Evolutionary conservation across 2,888 invertebrate genomes (phyloP).

Genomic region (Marronus borbonicus): DNA sequence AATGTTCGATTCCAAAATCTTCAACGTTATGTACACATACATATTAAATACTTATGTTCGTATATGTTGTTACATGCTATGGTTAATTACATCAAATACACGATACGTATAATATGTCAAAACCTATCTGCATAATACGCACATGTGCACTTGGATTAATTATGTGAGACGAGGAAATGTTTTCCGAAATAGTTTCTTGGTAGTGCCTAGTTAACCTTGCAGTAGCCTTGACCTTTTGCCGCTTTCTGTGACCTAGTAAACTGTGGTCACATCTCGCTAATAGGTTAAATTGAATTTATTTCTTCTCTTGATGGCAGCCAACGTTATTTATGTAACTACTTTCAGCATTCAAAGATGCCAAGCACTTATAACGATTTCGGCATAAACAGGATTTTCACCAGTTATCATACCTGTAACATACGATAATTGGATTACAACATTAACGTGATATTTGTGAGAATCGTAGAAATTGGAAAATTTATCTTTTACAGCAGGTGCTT

Average conservation of each 20-base stretch:
- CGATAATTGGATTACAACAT: constrained; percentile 1
- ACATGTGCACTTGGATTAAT: not conserved
- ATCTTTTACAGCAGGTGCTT: not conserved
- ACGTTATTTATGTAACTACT: constrained; percentile 24
- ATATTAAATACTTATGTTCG: not conserved
- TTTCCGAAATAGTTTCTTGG: constrained; percentile 25
- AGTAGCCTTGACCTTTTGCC: constrained; percentile 59
- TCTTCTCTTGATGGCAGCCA: constrained; percentile 1
- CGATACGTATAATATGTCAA: constrained; percentile 1
- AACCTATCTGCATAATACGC: not conserved
- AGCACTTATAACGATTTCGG: constrained; percentile 5
- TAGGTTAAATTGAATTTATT: constrained; percentile 56
- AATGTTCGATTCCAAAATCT: no score
- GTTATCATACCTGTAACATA: constrained; percentile 20
- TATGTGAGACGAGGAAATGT: constrained; percentile 15
- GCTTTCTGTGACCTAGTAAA: constrained; percentile 58
- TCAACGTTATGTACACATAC: not conserved
- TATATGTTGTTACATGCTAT: not conserved
- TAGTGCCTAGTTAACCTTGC: constrained; percentile 57
- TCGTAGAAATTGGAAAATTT: constrained; percentile 16
- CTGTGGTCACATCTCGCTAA: constrained; percentile 56
- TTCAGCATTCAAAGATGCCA: not conserved
- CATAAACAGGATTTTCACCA: not conserved
- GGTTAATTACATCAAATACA: not conserved
- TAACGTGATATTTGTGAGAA: constrained; percentile 7